phyloP scores from a whole-genome alignment of 2,888 invertebrate species.

The Brenthis ino region DNA sequence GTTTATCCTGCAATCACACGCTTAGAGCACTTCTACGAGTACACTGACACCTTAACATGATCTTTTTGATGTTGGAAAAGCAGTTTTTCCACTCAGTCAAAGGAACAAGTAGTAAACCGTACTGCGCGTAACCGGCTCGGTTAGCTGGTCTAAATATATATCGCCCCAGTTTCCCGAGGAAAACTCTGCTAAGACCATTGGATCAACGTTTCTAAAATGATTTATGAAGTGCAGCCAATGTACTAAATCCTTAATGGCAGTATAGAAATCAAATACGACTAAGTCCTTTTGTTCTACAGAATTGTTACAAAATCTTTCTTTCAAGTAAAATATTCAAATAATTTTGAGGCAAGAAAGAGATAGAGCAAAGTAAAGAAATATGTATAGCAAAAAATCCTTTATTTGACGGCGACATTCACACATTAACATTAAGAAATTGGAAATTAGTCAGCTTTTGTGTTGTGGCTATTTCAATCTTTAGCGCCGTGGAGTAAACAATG shows the following conservation, averaged over 20 bases:
- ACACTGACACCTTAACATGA: background rate
- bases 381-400: background rate
- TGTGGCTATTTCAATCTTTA: constrained; percentile 14
- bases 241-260: background rate
- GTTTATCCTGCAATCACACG: too few species aligned
- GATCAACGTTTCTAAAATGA: constrained; percentile 19
- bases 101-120: constrained; percentile 3
- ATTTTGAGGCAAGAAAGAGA: too few species aligned
- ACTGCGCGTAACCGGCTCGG: constrained; percentile 34
- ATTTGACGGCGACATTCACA: background rate
- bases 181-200: constrained; percentile 25
- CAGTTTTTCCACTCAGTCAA: constrained; percentile 32
- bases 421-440: constrained; percentile 20
- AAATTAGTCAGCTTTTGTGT: constrained; percentile 26
- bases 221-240: constrained; percentile 9
- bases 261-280: background rate
- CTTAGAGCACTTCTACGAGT: background rate
- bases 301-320: too few species aligned
- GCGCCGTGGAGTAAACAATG: constrained; percentile 13
- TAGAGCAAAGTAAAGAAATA: too few species aligned
- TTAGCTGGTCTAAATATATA: constrained; percentile 38
- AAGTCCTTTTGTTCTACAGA: too few species aligned
- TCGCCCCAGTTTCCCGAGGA: constrained; percentile 35
- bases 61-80: constrained; percentile 14
- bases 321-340: too few species aligned